Evolutionary conservation across 1,140 invertebrate species (phyloP).

Genomic region (Drosophila subobscura): DNA sequence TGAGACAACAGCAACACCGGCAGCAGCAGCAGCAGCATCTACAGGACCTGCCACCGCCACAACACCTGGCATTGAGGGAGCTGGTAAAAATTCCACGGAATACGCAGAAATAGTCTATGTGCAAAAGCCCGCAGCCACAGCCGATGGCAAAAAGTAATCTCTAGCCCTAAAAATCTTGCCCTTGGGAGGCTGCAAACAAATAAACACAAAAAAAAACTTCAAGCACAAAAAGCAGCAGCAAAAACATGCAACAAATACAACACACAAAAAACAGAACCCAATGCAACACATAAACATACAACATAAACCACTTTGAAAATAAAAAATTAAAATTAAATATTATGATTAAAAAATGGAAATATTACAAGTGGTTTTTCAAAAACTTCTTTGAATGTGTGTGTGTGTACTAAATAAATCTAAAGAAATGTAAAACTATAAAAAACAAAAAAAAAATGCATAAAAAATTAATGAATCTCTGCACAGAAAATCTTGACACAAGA

Average conservation of each 20-base stretch:
- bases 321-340: slow-evolving; percentile 33
- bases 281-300: slow-evolving; percentile 64
- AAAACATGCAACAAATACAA: slow-evolving; percentile 3
- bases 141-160: slow-evolving; percentile 61
- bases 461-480: slow-evolving; percentile 55
- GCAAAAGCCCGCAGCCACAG: slow-evolving; percentile 54
- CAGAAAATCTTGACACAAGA: slow-evolving; percentile 55
- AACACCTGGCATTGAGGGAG: slow-evolving; percentile 29
- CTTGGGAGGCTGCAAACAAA: slow-evolving; percentile 62
- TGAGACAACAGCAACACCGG: slow-evolving; percentile 78
- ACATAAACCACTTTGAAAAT: slow-evolving; percentile 47
- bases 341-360: slow-evolving; percentile 29
- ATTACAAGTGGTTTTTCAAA: slow-evolving; percentile 73
- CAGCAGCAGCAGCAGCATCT: slow-evolving; percentile 64
- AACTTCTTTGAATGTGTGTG: slow-evolving; percentile 69
- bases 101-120: slow-evolving; percentile 87
- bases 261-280: slow-evolving; percentile 37
- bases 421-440: slow-evolving; percentile 62
- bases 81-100: slow-evolving; percentile 84
- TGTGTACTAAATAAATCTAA: slow-evolving; percentile 70
- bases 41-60: slow-evolving; percentile 56
- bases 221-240: slow-evolving; percentile 34
- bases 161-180: slow-evolving; percentile 22
- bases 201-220: slow-evolving; percentile 28
- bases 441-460: slow-evolving; percentile 38